Conservation (phyloP, 2,797 vertebrate genomes). For the Linurgus olivaceus region DNA sequence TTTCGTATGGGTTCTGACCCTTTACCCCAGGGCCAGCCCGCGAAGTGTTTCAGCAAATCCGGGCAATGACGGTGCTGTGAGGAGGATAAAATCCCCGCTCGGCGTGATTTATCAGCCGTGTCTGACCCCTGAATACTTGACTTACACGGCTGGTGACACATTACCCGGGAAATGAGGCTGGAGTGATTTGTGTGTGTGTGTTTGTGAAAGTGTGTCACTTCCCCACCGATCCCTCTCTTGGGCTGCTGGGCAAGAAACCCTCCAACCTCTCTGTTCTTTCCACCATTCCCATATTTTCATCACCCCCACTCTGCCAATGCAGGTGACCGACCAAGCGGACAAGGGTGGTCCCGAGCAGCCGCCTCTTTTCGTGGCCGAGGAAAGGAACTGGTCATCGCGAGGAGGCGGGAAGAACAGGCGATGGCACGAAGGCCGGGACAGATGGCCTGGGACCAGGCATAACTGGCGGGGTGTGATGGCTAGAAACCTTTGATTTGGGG, state of each 20-base stretch:
- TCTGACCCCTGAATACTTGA: constrained; percentile 22
- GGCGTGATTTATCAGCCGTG: not conserved
- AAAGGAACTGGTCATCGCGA: not conserved
- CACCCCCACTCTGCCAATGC: not conserved
- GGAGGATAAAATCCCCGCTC: not conserved
- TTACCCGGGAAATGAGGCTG: not conserved
- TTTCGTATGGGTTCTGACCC: not conserved
- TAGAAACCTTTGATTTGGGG: constrained; percentile 55
- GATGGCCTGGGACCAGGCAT: not conserved
- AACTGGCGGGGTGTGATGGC: constrained; percentile 1
- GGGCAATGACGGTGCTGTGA: not conserved
- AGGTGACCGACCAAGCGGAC: not conserved
- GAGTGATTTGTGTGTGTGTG: not conserved
- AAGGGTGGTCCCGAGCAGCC: not conserved
- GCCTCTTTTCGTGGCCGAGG: not conserved
- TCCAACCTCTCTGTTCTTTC: not conserved
- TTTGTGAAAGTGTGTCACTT: not conserved
- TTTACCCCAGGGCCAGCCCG: not conserved
- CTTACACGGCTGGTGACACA: constrained; percentile 4
- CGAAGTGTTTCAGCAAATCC: not conserved
- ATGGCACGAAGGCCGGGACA: not conserved
- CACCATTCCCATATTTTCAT: not conserved
- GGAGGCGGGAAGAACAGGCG: too few species aligned
- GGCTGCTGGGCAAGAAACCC: not conserved
- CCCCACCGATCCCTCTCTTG: not conserved